Conservation (phyloP, 2,113 vertebrate genomes). For the Macquaria ambigua region DNA sequence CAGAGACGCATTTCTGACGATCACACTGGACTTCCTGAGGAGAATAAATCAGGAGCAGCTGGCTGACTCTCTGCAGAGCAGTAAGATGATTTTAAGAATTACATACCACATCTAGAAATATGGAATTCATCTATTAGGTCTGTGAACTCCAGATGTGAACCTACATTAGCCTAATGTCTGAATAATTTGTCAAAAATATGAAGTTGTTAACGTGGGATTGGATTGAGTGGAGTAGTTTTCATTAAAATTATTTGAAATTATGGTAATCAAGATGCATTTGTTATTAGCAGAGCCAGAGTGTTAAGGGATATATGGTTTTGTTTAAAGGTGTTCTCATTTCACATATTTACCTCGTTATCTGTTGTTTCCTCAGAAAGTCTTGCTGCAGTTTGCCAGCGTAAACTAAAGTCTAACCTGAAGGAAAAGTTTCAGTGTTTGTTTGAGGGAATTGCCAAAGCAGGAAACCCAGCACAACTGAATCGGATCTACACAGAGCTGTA, state of each 20-base stretch:
- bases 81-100: constrained; percentile 24
- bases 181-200: background rate
- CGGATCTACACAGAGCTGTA: constrained; percentile 62
- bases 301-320: background rate
- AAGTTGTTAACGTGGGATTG: background rate
- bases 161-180: background rate
- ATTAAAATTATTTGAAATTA: background rate
- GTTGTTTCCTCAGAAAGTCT: constrained; percentile 24
- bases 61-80: constrained; percentile 47
- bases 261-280: background rate
- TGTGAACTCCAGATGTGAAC: background rate
- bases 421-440: constrained; percentile 43
- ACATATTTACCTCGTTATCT: background rate
- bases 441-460: constrained; percentile 33
- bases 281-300: background rate
- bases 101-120: background rate
- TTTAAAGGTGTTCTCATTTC: background rate
- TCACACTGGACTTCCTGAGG: constrained; percentile 46
- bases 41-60: constrained; percentile 29
- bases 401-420: constrained; percentile 37
- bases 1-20: constrained; percentile 26
- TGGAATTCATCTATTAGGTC: background rate
- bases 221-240: background rate
- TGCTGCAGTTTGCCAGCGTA: constrained; percentile 10
- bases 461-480: constrained; percentile 38